Base-by-base conservation (phyloP, 2,797 vertebrate genomes). In the Muscicapa comitata region DNA sequence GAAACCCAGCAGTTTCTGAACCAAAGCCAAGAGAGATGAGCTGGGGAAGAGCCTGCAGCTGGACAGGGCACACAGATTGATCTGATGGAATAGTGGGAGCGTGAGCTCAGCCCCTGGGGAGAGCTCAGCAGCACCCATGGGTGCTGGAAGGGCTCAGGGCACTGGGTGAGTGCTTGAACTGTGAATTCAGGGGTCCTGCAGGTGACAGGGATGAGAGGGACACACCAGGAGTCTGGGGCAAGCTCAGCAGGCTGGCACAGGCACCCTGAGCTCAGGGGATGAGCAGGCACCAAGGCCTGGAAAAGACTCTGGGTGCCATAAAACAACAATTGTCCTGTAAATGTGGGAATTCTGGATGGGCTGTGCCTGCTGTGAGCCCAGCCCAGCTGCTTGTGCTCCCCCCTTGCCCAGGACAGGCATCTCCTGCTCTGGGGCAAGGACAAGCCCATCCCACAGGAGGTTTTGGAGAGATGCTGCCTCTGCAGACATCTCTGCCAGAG, bases 391-490 rank as follows among this genome's bases (percentile, higher is more conserved):
- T 42, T 10, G 53, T 3, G 37, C 6, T 11, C 23, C 48, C 11
- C 33, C 33, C 19, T 7, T 5, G n/a, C 54, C 31, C 28, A 33
- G 54, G 28, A 74, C 43, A 58, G 3, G 5, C 21, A 11, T 5
- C 26, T 35, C 54, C 55, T 38, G 33, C 43, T n/a, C 55, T 12
- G 17, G 57, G 57, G 17, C 3, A 3, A 47, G 54, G 61, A 33
- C 7, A 2, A 80, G 18, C 57, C 14, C 33, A 48, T 4, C 63
- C 24, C 58, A 11, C 1, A 1, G 0, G 5, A 50, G 37, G 42
- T n/a, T 45, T 40, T 13, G 11, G 58, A 29, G n/a, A 54, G 75
- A 66, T 3, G 3, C 13, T 57, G 61, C 47, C 28, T 31, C 40
- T 75, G 43, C 54, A 40, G 31, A 19, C 23, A 13, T 5, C 59